Percentiles rank a stretch among this genome's conserved stretches.
These are phyloP conservation scores for Heteromormyrus szaboi DNA, from an alignment of 2,797 vertebrate genomes.

Conservation along the genomic window DNA sequence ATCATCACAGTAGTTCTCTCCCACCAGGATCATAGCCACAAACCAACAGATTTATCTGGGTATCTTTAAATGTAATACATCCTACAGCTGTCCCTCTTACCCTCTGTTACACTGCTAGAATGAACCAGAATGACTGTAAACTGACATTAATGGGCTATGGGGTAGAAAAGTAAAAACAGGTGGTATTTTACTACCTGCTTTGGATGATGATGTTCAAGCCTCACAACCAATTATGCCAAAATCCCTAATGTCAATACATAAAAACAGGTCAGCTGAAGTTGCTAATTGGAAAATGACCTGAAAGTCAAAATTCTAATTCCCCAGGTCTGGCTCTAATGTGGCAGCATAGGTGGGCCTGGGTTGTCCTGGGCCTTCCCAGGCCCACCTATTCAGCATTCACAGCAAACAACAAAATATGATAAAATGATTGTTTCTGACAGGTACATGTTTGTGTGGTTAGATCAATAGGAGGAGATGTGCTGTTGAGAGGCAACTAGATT, in stretches of 20 bases:
- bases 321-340: neutral
- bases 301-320: neutral
- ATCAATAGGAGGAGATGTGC: neutral
- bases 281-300: neutral
- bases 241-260: neutral
- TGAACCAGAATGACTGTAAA: no score
- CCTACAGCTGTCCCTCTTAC: slow-evolving; percentile 22
- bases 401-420: neutral
- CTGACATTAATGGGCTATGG: neutral
- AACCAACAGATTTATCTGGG: neutral
- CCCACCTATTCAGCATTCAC: neutral
- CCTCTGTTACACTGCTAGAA: neutral
- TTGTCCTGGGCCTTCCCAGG: neutral
- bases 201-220: neutral
- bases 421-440: neutral
- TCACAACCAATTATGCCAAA: neutral
- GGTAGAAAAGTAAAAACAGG: neutral
- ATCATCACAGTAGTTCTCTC: no score
- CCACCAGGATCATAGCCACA: no score
- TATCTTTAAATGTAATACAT: neutral
- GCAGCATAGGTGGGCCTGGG: neutral
- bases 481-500: neutral
- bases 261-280: neutral
- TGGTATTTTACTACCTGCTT: neutral
- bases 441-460: neutral